phyloP scores from a whole-genome alignment of 1,140 invertebrate genomes.

The Wasmannia auropunctata region DNA sequence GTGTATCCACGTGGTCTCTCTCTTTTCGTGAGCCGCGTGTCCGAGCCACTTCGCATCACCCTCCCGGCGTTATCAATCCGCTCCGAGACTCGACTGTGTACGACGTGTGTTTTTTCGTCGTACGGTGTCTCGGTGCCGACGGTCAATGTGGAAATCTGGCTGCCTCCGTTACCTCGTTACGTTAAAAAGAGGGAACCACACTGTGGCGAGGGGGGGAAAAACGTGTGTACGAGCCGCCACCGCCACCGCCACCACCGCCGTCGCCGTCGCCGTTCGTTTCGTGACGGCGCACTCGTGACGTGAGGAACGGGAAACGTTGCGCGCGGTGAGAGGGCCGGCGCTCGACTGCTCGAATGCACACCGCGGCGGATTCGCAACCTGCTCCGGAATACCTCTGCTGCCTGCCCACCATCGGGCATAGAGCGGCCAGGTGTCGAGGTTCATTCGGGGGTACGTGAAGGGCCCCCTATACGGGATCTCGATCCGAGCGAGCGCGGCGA shows the following conservation, averaged over 20 bases:
- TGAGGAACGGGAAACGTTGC: conserved; percentile 64
- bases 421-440: neutral
- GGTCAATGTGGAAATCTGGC: neutral
- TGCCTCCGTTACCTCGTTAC: neutral
- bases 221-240: neutral
- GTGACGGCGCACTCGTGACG: neutral
- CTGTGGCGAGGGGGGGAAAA: conserved; percentile 13
- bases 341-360: conserved; percentile 77
- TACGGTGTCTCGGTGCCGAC: too few species aligned
- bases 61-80: too few species aligned
- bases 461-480: neutral
- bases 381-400: conserved; percentile 76
- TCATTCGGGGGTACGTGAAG: conserved; percentile 2
- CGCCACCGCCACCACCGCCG: too few species aligned
- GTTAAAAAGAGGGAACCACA: neutral
- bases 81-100: too few species aligned
- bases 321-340: conserved; percentile 81
- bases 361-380: conserved; percentile 75
- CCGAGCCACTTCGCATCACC: conserved; percentile 39
- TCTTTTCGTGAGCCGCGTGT: neutral
- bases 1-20: conserved; percentile 16
- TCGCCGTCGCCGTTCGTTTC: neutral
- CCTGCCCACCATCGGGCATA: conserved; percentile 72
- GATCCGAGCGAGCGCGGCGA: neutral
- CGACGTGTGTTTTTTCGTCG: too few species aligned